These are phyloP conservation scores for Zaprionus tsacasi DNA, from an alignment of 1,140 invertebrate genomes.

Conservation along the genomic window DNA sequence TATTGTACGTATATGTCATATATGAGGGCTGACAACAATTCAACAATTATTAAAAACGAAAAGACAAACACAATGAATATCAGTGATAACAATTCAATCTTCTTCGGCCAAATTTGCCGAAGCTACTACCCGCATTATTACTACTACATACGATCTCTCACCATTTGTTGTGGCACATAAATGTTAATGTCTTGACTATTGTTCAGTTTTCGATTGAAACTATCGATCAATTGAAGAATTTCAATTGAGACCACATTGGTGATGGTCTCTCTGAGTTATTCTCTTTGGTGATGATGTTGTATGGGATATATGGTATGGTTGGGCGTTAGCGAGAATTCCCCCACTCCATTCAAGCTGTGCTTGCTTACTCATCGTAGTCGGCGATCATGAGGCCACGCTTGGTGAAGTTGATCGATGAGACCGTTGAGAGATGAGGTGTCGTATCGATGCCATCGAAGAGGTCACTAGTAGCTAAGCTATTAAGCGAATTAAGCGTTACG, in stretches of 20 bases:
- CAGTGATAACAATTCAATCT: constrained; percentile 42
- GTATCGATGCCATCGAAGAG: constrained; percentile 70
- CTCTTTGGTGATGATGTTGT: constrained; percentile 1
- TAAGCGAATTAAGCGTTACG: constrained; percentile 71
- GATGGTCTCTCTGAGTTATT: not conserved
- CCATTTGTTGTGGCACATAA: constrained; percentile 34
- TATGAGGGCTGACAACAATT: constrained; percentile 37
- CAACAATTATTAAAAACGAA: constrained; percentile 11
- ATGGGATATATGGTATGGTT: not conserved
- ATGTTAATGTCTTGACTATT: constrained; percentile 45
- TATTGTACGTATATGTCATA: constrained; percentile 27
- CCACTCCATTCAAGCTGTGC: not conserved
- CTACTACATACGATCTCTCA: not conserved
- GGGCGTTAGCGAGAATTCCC: not conserved
- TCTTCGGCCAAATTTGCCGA: constrained; percentile 35
- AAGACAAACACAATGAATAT: constrained; percentile 32
- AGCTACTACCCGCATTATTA: constrained; percentile 27
- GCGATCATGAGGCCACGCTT: constrained; percentile 78
- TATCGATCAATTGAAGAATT: not conserved
- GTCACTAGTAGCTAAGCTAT: constrained; percentile 70
- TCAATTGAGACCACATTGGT: not conserved
- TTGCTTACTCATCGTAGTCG: constrained; percentile 72
- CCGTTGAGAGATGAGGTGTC: constrained; percentile 56
- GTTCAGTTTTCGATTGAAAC: constrained; percentile 1
- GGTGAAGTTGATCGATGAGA: constrained; percentile 66